Evolutionary conservation across 2,888 invertebrate species (phyloP).

Genomic region (Cantharis rufa): DNA sequence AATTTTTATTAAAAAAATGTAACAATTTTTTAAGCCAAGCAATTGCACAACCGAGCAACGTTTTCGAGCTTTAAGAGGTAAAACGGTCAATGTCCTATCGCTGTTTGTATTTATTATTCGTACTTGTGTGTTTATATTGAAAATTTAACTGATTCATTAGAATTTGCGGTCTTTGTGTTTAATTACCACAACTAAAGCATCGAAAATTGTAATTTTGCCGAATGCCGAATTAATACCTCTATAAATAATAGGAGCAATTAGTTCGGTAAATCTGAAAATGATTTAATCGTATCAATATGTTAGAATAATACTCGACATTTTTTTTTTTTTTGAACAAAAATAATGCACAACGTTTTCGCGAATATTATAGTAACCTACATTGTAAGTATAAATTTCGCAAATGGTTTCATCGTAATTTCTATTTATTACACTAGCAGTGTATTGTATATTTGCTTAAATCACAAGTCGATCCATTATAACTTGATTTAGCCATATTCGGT

Average conservation of each 20-base stretch:
- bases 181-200: not conserved
- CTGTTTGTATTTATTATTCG: not conserved
- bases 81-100: not conserved
- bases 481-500: not conserved
- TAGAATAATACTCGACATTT: no score
- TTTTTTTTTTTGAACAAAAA: no score
- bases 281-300: not conserved
- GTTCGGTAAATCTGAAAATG: not conserved
- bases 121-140: not conserved
- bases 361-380: no score
- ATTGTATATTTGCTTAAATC: no score
- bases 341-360: no score
- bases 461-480: not conserved
- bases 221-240: not conserved
- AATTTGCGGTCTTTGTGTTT: not conserved
- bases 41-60: not conserved
- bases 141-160: not conserved
- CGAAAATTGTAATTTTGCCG: not conserved
- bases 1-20: not conserved
- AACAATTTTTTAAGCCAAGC: not conserved
- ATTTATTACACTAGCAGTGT: no score
- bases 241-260: not conserved
- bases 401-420: no score
- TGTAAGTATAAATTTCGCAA: no score
- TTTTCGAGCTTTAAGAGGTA: not conserved